Percentiles rank a stretch among this genome's conserved stretches.
Conservation (phyloP, 2,888 invertebrate species). For the Lepidochitona cinerea region DNA sequence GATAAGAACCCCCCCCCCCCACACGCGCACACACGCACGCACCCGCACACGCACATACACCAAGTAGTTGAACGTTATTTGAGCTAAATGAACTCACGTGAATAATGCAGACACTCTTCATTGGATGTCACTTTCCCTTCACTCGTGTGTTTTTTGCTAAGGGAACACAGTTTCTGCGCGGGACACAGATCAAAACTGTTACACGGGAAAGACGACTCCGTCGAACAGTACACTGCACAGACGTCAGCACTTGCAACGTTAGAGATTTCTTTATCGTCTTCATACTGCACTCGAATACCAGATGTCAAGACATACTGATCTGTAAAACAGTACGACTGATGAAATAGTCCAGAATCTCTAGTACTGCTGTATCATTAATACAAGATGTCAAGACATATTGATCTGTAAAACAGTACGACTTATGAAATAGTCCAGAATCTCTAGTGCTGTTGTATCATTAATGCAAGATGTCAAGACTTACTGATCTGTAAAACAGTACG, state of each 20-base stretch:
- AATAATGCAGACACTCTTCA: not conserved
- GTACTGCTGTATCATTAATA: too few species aligned
- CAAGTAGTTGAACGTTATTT: too few species aligned
- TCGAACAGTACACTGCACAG: not conserved
- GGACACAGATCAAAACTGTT: slow-evolving; percentile 3
- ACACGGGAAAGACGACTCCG: not conserved
- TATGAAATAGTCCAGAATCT: not conserved
- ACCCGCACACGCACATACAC: too few species aligned
- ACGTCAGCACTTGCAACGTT: not conserved
- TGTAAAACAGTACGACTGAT: too few species aligned
- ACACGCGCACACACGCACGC: too few species aligned
- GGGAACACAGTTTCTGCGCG: not conserved
- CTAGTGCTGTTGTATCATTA: too few species aligned
- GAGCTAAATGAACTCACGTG: not conserved
- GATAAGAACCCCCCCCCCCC: too few species aligned
- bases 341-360: too few species aligned
- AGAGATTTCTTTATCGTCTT: not conserved
- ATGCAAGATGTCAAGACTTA: too few species aligned
- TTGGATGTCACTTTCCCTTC: not conserved
- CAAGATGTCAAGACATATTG: too few species aligned
- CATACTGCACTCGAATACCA: not conserved
- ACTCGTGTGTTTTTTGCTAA: not conserved
- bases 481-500: too few species aligned
- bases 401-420: too few species aligned
- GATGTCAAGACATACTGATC: not conserved